phyloP scores from a whole-genome alignment of 2,888 invertebrate species.

The Rotaria magnacalcarata region DNA sequence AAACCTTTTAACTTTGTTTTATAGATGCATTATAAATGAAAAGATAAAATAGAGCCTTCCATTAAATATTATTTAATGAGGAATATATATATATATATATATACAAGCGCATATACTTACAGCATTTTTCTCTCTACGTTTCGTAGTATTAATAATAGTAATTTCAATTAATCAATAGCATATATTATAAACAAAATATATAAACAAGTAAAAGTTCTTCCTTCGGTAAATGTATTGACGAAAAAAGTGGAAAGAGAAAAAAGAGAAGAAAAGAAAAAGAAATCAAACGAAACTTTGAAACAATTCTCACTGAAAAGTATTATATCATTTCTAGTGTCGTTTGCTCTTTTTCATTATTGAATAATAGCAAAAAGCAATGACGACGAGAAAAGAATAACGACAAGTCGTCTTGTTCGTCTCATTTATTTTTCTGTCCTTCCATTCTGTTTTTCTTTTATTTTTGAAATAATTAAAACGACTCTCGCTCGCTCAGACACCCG shows the following conservation, averaged over 20 bases:
- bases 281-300: slow-evolving; percentile 18
- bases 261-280: not conserved
- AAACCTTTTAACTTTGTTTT: not conserved
- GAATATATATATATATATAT: not conserved
- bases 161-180: not conserved
- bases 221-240: not conserved
- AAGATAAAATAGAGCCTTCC: not conserved
- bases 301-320: slow-evolving; percentile 4
- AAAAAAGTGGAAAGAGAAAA: not conserved
- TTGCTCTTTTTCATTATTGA: slow-evolving; percentile 22
- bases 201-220: not conserved
- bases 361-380: slow-evolving; percentile 5
- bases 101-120: not conserved
- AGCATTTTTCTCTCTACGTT: not conserved
- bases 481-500: not conserved
- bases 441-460: not conserved
- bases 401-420: not conserved
- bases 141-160: not conserved
- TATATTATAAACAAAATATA: not conserved
- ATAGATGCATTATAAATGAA: not conserved
- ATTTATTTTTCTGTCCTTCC: not conserved
- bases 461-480: slow-evolving; percentile 17
- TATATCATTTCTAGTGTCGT: slow-evolving; percentile 17
- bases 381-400: slow-evolving; percentile 12
- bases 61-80: not conserved